phyloP scores from a whole-genome alignment of 2,113 vertebrate genomes.

The Taxidea taxus region DNA sequence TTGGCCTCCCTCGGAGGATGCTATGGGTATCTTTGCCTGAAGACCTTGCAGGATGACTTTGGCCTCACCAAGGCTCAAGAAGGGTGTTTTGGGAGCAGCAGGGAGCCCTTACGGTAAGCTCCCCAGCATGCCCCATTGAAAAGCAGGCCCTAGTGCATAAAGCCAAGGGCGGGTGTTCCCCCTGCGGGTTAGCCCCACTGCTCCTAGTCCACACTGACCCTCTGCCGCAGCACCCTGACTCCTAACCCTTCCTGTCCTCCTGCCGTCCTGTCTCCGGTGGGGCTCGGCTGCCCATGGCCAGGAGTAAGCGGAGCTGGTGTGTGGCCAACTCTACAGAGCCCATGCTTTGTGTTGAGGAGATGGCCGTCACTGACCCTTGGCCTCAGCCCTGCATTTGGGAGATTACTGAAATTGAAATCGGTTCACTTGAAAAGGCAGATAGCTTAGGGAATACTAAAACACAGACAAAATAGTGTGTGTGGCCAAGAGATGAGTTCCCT shows the following conservation, averaged over 20 bases:
- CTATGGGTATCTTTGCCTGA: neutral
- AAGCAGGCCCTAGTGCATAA: neutral
- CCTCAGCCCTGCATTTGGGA: neutral
- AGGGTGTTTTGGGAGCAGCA: neutral
- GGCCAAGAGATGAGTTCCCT: neutral
- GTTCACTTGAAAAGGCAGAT: neutral
- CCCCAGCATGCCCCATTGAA: neutral
- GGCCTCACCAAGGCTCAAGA: neutral
- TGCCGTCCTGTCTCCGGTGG: rapidly evolving
- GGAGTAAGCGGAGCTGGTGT: neutral
- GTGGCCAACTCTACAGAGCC: neutral
- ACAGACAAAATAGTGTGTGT: neutral
- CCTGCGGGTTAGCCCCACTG: neutral
- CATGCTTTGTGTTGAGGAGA: neutral
- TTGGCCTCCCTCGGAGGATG: neutral
- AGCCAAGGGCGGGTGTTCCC: rapidly evolving
- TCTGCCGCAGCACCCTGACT: neutral
- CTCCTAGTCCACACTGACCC: neutral
- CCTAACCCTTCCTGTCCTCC: neutral
- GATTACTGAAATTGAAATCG: neutral
- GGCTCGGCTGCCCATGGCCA: neutral
- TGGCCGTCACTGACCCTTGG: neutral
- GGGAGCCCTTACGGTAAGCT: neutral
- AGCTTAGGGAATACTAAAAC: neutral
- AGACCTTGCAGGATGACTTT: neutral